phyloP scores from a whole-genome alignment of 2,888 invertebrate species.

The Lithophane socia region DNA sequence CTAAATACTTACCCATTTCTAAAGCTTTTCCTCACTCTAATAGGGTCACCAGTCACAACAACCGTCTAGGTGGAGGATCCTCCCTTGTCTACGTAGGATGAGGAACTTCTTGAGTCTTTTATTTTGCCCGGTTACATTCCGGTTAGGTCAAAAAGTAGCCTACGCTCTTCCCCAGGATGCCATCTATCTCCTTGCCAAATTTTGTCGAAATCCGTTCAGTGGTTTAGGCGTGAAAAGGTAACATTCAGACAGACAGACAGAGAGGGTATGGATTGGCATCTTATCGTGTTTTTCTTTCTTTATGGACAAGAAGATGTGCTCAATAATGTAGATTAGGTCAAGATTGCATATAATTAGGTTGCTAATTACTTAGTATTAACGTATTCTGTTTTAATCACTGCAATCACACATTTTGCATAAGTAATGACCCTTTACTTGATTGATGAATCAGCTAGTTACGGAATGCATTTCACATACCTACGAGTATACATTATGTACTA shows the following conservation, averaged over 20 bases:
- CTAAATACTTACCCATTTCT: background rate
- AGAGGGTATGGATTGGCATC: background rate
- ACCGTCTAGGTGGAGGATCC: background rate
- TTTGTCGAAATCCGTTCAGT: no score
- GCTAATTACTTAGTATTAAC: constrained; percentile 27
- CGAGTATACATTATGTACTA: background rate
- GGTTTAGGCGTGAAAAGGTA: no score
- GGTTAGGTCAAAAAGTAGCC: no score
- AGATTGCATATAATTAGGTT: constrained; percentile 41
- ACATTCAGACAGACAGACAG: no score
- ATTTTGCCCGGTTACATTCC: no score
- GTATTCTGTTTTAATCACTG: constrained; percentile 46
- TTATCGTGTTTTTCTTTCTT: background rate
- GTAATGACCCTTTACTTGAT: constrained; percentile 25
- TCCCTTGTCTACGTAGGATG: background rate
- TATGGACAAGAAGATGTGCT: background rate
- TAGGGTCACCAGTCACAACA: background rate
- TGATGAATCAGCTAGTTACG: constrained; percentile 24
- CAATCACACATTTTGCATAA: constrained; percentile 37
- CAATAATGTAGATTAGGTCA: constrained; percentile 31
- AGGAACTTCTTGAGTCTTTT: background rate
- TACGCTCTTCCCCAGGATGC: no score
- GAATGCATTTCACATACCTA: background rate
- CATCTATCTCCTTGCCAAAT: no score
- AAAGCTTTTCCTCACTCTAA: background rate